Base-by-base conservation (phyloP, 2,888 invertebrate species). In the Andrena hattorfiana region DNA sequence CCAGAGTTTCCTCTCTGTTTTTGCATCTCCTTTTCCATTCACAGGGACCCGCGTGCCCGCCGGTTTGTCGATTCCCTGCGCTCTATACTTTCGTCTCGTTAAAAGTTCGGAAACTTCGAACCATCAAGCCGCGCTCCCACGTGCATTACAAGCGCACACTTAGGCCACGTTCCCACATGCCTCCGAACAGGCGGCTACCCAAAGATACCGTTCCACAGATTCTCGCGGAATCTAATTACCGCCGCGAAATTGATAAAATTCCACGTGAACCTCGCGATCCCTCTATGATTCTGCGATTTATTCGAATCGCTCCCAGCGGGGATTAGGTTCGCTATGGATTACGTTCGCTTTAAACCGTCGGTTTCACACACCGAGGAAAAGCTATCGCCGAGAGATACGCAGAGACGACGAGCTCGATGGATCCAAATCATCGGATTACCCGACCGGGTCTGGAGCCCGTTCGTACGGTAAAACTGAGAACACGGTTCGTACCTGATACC, bases 401-500 rank as follows among this genome's bases (percentile, higher is more conserved):
- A 20, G 20, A 56, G 23, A 16, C 28, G 26, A 42, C 42, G 10
- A 6, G 7, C 16, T n/a, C 23, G 68, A 56, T 20, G 20, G 23
- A 74, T 59, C 13, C 48, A 49, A 66, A 66, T 49, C 30, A n/a
- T 56, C 26, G 42, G 56, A 16, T 68, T 68, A 30, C 68, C 51
- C 71, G 68, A 64, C 35, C 35, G 67, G 56, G 59, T 67, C 66
- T 5, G 64, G 30, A 28, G 73, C 42, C 28, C 10, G 28, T 26
- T 26, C 54, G 49, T 23, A 5, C 5, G 66, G n/a, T 30, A 59
- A 77, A 72, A 67, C 48, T 4, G 62, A 62, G 71, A 54, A 49
- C 54, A 72, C 42, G 56, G 32, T n/a, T 67, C 28, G 70, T 51
- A 76, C 59, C 76, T 48, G 70, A 76, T 70, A 76, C 63, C 30